phyloP scores from a whole-genome alignment of 2,888 invertebrate species.

The Plebejus melissa region DNA sequence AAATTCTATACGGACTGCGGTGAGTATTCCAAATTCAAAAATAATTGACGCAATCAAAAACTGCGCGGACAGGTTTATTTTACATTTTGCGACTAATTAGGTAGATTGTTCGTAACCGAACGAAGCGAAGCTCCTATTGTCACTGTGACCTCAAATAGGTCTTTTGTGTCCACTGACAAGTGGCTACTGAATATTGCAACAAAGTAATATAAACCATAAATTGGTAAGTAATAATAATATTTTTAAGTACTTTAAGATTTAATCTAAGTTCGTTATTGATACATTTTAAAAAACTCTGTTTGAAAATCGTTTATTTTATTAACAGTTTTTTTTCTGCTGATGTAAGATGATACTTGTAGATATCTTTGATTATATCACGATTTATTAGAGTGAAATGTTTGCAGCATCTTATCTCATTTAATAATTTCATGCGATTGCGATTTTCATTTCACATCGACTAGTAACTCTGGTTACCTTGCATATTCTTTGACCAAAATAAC shows the following conservation, averaged over 20 bases:
- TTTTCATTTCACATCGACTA: background rate
- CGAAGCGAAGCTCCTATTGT: background rate
- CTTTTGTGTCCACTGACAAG: background rate
- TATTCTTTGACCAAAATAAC: background rate
- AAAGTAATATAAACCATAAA: background rate
- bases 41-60: background rate
- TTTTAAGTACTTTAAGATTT: too few relatives aligned
- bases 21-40: conserved; percentile 40
- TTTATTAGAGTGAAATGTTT: too few relatives aligned
- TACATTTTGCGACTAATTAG: background rate
- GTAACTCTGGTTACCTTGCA: background rate
- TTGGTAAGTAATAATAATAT: too few relatives aligned
- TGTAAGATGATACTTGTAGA: too few relatives aligned
- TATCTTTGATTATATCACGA: too few relatives aligned
- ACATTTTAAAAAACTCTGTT: too few relatives aligned
- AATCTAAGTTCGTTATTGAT: too few relatives aligned
- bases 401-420: too few relatives aligned
- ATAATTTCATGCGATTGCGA: too few relatives aligned
- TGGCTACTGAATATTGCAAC: background rate
- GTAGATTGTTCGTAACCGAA: background rate
- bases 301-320: background rate
- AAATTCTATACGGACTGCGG: conserved; percentile 71
- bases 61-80: background rate
- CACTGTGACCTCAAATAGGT: background rate
- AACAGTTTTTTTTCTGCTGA: too few relatives aligned